Conservation (phyloP, 1,140 invertebrate genomes). For the Formica exsecta region DNA sequence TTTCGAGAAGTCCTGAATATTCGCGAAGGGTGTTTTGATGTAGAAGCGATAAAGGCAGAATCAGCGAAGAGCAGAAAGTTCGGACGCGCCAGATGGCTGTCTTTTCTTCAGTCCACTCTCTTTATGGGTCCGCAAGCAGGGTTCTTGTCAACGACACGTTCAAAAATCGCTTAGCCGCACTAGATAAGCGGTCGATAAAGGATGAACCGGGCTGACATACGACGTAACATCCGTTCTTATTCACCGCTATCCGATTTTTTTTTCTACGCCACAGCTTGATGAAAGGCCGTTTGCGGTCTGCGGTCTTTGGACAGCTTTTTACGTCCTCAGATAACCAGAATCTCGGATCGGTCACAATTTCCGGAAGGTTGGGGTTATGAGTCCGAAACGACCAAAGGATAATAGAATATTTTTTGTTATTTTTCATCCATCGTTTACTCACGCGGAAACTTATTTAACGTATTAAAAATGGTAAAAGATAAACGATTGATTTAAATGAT, state of each 20-base stretch:
- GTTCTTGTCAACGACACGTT: constrained; percentile 70
- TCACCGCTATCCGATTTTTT: constrained; percentile 28
- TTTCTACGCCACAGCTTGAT: constrained; percentile 4
- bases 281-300: constrained; percentile 4
- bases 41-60: constrained; percentile 60
- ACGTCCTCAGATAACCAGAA: constrained; percentile 11
- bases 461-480: neutral
- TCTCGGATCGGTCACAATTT: neutral
- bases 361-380: neutral
- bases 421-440: neutral
- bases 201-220: constrained; percentile 64
- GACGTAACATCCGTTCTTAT: constrained; percentile 65
- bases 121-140: constrained; percentile 25
- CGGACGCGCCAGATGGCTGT: constrained; percentile 65
- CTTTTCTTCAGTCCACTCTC: constrained; percentile 52
- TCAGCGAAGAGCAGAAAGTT: constrained; percentile 60
- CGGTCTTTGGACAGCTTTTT: constrained; percentile 13
- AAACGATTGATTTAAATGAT: neutral
- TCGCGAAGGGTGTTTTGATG: constrained; percentile 50
- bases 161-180: constrained; percentile 78
- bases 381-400: neutral
- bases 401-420: constrained; percentile 9
- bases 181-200: constrained; percentile 68
- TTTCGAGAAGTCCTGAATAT: constrained; percentile 65
- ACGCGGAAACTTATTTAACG: neutral